Evolutionary conservation across 2,797 vertebrate genomes (phyloP).

Genomic region (Hirundo rustica): DNA sequence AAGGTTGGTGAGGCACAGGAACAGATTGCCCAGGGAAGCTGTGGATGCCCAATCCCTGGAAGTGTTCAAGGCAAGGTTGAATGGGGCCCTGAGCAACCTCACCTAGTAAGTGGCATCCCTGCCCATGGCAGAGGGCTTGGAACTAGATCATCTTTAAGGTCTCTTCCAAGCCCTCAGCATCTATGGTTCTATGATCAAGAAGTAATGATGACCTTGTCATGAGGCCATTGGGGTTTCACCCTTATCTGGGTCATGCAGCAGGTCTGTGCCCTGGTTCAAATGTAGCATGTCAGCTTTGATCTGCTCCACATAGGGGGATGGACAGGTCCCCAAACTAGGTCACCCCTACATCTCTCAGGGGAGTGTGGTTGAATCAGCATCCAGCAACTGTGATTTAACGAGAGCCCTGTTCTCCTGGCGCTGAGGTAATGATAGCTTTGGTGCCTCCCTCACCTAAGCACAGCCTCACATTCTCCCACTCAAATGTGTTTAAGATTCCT

Average conservation of each 20-base stretch:
- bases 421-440: not conserved
- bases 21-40: not conserved
- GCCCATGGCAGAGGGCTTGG: not conserved
- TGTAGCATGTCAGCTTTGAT: not conserved
- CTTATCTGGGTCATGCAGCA: not conserved
- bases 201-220: not conserved
- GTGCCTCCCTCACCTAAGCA: not conserved
- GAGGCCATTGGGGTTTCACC: not conserved
- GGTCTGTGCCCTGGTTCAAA: not conserved
- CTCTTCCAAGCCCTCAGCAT: not conserved
- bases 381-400: not conserved
- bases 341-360: not conserved
- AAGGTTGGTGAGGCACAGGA: not conserved
- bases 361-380: not conserved
- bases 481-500: not conserved
- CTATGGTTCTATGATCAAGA: not conserved
- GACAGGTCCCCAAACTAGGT: not conserved
- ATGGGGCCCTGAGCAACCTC: not conserved
- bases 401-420: not conserved
- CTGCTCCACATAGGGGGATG: not conserved
- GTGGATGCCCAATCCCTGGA: not conserved
- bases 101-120: not conserved
- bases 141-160: not conserved
- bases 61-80: not conserved
- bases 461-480: not conserved